Conservation (phyloP, 1,140 invertebrate species). For the Panulirus ornatus region DNA sequence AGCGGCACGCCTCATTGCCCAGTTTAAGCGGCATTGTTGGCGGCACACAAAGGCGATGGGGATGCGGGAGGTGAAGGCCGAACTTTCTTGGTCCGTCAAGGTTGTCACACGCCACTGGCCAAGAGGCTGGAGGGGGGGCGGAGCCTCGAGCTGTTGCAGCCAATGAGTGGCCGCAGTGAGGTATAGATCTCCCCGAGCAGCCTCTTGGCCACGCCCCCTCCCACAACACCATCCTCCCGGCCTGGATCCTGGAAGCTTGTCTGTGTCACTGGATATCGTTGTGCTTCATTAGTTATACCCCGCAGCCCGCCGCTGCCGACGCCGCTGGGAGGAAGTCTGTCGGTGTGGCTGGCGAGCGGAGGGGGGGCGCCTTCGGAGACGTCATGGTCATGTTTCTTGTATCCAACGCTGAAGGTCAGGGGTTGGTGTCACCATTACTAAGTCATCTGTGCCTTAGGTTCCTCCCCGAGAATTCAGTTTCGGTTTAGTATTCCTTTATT, state of each 20-base stretch:
- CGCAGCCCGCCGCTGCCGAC: too few species aligned
- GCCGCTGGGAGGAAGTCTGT: too few species aligned
- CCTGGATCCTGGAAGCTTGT: background rate
- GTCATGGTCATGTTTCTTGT: too few species aligned
- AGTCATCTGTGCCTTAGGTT: too few species aligned
- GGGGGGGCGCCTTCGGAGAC: too few species aligned
- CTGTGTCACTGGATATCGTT: background rate
- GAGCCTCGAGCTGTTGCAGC: slow-evolving; percentile 19
- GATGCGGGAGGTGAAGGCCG: slow-evolving; percentile 42
- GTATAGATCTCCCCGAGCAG: slow-evolving; percentile 51
- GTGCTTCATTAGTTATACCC: too few species aligned
- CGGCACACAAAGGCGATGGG: slow-evolving; percentile 20
- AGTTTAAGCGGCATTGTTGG: slow-evolving; percentile 20
- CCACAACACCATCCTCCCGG: slow-evolving; percentile 6
- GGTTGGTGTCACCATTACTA: too few species aligned
- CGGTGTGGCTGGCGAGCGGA: too few species aligned
- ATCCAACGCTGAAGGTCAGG: too few species aligned
- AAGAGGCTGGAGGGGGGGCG: slow-evolving; percentile 51
- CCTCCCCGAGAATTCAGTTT: too few species aligned
- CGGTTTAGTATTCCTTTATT: too few species aligned
- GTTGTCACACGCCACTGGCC: slow-evolving; percentile 48
- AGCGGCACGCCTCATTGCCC: background rate
- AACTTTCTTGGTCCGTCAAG: slow-evolving; percentile 54
- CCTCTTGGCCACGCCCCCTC: background rate
- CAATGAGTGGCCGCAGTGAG: slow-evolving; percentile 11